phyloP scores from a whole-genome alignment of 2,113 vertebrate species.

The Anseranas semipalmata region DNA sequence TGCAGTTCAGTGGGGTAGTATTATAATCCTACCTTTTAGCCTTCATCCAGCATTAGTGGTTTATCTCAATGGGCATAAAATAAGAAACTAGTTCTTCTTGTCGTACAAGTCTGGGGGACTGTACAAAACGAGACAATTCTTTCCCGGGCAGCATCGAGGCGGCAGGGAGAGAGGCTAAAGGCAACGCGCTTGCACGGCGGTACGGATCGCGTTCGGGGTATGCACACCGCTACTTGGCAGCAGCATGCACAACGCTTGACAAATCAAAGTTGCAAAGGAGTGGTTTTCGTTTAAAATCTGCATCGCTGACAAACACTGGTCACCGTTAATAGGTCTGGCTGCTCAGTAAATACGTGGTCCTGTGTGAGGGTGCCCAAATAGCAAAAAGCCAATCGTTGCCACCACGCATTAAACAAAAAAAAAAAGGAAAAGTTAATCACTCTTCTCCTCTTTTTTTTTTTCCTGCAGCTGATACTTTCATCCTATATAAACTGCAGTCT shows the following conservation, averaged over 20 bases:
- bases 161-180: constrained; percentile 46
- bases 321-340: constrained; percentile 14
- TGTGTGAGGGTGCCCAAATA: constrained; percentile 23
- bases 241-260: background rate
- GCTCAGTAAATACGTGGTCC: background rate
- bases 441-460: background rate
- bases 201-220: constrained; percentile 53
- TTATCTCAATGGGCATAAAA: constrained; percentile 87
- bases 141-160: constrained; percentile 17
- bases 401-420: background rate
- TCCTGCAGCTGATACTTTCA: background rate
- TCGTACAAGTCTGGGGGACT: constrained; percentile 78
- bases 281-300: background rate
- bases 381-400: constrained; percentile 4
- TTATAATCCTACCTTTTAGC: constrained; percentile 85
- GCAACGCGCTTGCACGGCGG: constrained; percentile 52
- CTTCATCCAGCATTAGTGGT: constrained; percentile 82
- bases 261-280: constrained; percentile 49
- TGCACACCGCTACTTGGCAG: constrained; percentile 3
- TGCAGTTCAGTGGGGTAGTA: constrained; percentile 80
- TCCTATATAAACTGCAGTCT: background rate
- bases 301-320: background rate
- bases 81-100: constrained; percentile 85
- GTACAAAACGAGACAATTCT: constrained; percentile 64
- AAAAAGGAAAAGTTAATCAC: constrained; percentile 32